Evolutionary conservation across 2,113 vertebrate species (phyloP).

Genomic region (Egretta garzetta): DNA sequence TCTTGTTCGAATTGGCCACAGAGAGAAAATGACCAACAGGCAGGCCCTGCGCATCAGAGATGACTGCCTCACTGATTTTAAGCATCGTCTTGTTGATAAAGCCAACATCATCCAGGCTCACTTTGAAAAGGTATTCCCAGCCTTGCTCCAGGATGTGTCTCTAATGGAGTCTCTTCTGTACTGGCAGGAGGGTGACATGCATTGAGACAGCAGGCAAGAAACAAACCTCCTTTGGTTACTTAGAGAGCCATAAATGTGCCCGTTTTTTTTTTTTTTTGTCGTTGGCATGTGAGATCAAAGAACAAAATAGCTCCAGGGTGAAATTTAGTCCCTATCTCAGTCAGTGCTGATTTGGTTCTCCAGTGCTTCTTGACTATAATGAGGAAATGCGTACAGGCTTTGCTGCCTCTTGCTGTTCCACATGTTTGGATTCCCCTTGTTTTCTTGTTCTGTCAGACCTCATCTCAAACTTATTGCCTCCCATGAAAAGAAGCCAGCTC

Average conservation of each 20-base stretch:
- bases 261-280: not conserved
- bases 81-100: constrained; percentile 70
- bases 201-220: not conserved
- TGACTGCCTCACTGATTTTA: constrained; percentile 75
- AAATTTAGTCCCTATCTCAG: not conserved
- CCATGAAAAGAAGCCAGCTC: not conserved
- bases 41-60: constrained; percentile 72
- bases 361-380: not conserved
- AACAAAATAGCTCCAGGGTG: not conserved
- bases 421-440: not conserved
- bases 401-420: not conserved
- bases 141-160: not conserved
- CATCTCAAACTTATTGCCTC: not conserved
- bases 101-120: constrained; percentile 81
- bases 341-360: not conserved
- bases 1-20: constrained; percentile 63
- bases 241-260: not conserved
- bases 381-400: not conserved
- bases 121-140: constrained; percentile 77
- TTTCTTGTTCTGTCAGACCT: not conserved
- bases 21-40: constrained; percentile 51
- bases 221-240: not conserved
- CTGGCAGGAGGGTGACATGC: not conserved
- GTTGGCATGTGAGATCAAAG: not conserved
- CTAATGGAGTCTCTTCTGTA: not conserved